phyloP scores from a whole-genome alignment of 2,888 invertebrate genomes.

The Scaptomyza reducta region DNA sequence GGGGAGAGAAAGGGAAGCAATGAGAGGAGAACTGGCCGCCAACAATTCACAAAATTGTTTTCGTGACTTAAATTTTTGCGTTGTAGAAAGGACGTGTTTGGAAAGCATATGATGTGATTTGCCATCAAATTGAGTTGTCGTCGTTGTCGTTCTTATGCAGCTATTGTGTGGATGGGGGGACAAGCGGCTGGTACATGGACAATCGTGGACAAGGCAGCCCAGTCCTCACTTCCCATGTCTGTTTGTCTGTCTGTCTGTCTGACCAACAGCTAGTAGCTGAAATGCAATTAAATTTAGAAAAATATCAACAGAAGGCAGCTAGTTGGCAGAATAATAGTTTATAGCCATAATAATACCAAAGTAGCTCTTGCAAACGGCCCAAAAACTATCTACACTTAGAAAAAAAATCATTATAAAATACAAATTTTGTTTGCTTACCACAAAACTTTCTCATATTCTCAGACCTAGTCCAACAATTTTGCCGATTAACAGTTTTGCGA shows the following conservation, averaged over 20 bases:
- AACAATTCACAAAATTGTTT: conserved; percentile 84
- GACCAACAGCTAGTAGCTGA: conserved; percentile 52
- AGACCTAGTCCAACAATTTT: too few species aligned
- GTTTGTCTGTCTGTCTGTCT: conserved; percentile 4
- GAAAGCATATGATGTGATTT: conserved; percentile 85
- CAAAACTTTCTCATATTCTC: too few species aligned
- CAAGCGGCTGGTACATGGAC: conserved; percentile 5
- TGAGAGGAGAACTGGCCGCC: conserved; percentile 62
- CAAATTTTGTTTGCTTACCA: too few species aligned
- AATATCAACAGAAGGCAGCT: conserved; percentile 71
- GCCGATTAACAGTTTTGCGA: too few species aligned
- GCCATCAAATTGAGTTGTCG: conserved; percentile 82
- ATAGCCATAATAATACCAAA: conserved; percentile 66
- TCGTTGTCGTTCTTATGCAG: conserved; percentile 35
- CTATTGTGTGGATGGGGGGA: neutral
- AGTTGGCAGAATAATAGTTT: conserved; percentile 72
- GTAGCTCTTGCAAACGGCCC: conserved; percentile 50
- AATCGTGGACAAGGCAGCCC: conserved; percentile 15
- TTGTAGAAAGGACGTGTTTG: conserved; percentile 81
- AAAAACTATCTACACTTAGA: conserved; percentile 13
- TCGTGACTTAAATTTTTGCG: conserved; percentile 84
- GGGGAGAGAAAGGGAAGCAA: conserved; percentile 24
- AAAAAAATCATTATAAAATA: neutral
- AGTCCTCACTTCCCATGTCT: conserved; percentile 5
- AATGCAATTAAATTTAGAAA: conserved; percentile 79